Evolutionary conservation across 2,888 invertebrate genomes (phyloP).

Genomic region (Deilephila elpenor): DNA sequence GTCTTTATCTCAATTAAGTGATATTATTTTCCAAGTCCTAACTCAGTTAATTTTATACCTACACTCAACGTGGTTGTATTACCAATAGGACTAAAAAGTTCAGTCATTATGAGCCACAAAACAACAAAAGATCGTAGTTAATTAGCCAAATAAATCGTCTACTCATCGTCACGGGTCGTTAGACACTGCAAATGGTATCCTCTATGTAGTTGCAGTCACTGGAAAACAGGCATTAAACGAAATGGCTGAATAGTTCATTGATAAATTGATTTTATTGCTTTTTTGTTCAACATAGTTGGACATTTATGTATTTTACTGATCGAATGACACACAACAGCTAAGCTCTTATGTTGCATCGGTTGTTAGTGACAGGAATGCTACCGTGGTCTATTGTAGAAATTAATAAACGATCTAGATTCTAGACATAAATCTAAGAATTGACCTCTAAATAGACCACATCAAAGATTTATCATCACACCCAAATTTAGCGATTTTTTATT

Average conservation of each 20-base stretch:
- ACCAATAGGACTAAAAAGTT: conserved; percentile 3
- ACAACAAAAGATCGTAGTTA: conserved; percentile 39
- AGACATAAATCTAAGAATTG: too few species aligned
- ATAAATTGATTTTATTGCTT: too few species aligned
- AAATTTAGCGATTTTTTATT: too few species aligned
- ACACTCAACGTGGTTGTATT: neutral
- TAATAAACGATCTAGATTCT: too few species aligned
- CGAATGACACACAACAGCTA: too few species aligned
- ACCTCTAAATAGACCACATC: too few species aligned
- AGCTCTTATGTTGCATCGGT: neutral
- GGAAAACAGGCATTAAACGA: conserved; percentile 27
- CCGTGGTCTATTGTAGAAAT: neutral
- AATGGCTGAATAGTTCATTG: neutral
- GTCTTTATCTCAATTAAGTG: neutral
- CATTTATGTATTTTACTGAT: too few species aligned
- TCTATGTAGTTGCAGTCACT: conserved; percentile 34
- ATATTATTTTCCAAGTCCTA: neutral
- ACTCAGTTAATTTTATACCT: neutral
- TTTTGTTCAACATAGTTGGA: too few species aligned
- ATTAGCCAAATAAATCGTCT: conserved; percentile 52
- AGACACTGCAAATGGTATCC: conserved; percentile 47
- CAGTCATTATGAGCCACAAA: conserved; percentile 35
- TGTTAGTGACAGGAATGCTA: neutral
- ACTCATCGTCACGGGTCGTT: conserved; percentile 49
- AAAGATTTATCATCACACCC: too few species aligned